Evolutionary conservation across 1,140 invertebrate species (phyloP), one percentile per base, ranked within the genome.

Genomic region (Scylla paramamosain): DNA sequence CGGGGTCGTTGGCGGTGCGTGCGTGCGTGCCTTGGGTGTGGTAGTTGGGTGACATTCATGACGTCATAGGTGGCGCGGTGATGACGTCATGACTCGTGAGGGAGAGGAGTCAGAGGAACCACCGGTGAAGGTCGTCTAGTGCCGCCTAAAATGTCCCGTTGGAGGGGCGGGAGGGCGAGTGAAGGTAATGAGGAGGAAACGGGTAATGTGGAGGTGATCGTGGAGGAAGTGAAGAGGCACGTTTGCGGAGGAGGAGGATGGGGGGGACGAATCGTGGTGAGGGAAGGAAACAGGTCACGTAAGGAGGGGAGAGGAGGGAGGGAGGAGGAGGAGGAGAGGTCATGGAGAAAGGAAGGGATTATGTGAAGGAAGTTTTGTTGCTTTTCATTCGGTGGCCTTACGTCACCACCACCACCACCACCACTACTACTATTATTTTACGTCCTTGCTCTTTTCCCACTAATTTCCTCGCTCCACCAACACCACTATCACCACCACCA

Each of bases 151-250:
- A 0, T 59, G 12, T 59, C 52, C 52, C 16, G 67, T 20, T 77
- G 67, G 67, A n/a, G 25, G 67, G 10, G 67, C 6, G 25, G 67
- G n/a, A n/a, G 67, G 20, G 25, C 12, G 8, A 20, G 67, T 25
- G 67, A n/a, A n/a, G 67, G 52, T n/a, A 77, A 77, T 77, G 67
- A n/a, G 67, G 67, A 77, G 67, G 67, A 77, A 77, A 25, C 67
- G 12, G 25, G 67, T n/a, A n/a, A 77, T 25, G 67, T 77, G 67
- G 67, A n/a, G 67, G 67, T 77, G 67, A n/a, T 77, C n/a, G 25
- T 77, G 67, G 67, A n/a, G 67, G n/a, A 77, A n/a, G n/a, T 7
- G 67, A 77, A 77, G 20, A 25, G 67, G 67, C 4, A 20, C 6
- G 67, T n/a, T n/a, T 20, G 20, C 12, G 25, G n/a, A n/a, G 67